Percentiles rank a stretch among this genome's conserved stretches.
These are phyloP conservation scores for Xiphophorus birchmanni DNA, from an alignment of 2,797 vertebrate genomes.

Conservation along the genomic window DNA sequence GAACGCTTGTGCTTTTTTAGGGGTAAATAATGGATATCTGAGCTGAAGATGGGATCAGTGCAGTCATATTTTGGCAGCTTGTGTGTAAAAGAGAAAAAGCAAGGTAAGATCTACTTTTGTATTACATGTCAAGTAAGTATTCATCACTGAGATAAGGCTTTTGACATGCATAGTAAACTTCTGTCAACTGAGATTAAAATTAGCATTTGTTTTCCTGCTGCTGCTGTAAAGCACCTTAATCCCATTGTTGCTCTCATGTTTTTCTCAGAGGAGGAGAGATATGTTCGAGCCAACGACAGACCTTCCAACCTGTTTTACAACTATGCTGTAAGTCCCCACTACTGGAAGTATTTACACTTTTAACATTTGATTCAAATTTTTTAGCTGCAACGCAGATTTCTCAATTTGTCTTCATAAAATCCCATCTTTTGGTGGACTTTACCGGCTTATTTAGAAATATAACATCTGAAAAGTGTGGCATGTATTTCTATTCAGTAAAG, in stretches of 20 bases:
- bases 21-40: conserved; percentile 73
- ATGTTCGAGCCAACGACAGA: conserved; percentile 88
- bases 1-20: conserved; percentile 56
- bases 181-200: background rate
- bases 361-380: background rate
- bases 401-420: background rate
- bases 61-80: conserved; percentile 74
- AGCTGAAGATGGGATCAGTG: conserved; percentile 75
- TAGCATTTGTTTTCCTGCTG: background rate
- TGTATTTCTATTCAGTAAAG: background rate
- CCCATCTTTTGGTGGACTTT: background rate
- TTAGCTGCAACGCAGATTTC: background rate
- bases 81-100: conserved; percentile 63
- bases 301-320: conserved; percentile 84
- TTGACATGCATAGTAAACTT: background rate
- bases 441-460: background rate
- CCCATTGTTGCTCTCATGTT: background rate
- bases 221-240: background rate
- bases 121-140: background rate
- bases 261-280: conserved; percentile 84
- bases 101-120: conserved; percentile 71
- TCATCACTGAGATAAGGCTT: background rate
- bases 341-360: background rate
- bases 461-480: background rate
- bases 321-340: conserved; percentile 86